phyloP scores from a whole-genome alignment of 2,113 vertebrate species.

The Lynx canadensis region DNA sequence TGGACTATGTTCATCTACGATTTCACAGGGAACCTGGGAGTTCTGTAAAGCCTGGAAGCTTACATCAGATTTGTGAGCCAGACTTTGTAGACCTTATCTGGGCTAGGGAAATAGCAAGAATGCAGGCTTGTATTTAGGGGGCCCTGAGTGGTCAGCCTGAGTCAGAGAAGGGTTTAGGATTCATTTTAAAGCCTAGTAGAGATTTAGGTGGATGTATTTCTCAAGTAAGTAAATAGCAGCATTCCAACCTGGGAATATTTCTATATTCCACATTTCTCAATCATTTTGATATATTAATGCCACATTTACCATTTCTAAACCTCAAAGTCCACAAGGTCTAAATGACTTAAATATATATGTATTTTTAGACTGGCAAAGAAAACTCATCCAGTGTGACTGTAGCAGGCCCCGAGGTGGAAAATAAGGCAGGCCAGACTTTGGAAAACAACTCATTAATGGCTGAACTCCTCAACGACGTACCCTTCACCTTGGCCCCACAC shows the following conservation, averaged over 20 bases:
- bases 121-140: neutral
- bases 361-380: constrained; percentile 72
- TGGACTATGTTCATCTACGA: neutral
- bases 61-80: neutral
- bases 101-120: neutral
- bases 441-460: constrained; percentile 84
- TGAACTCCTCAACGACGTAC: constrained; percentile 94
- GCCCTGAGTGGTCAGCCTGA: neutral
- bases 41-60: neutral
- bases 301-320: neutral
- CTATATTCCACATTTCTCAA: neutral
- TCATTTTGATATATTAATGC: constrained; percentile 11
- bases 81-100: neutral
- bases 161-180: neutral
- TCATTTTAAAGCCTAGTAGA: neutral
- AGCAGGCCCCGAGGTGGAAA: constrained; percentile 33
- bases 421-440: constrained; percentile 71
- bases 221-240: neutral
- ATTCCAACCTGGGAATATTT: constrained; percentile 24
- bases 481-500: constrained; percentile 96
- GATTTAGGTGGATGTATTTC: neutral
- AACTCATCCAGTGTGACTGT: constrained; percentile 49
- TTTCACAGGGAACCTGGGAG: neutral
- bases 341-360: constrained; percentile 72
- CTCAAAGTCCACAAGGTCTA: neutral